Conservation (phyloP, 2,888 invertebrate genomes). For the Rhagonycha lutea region DNA sequence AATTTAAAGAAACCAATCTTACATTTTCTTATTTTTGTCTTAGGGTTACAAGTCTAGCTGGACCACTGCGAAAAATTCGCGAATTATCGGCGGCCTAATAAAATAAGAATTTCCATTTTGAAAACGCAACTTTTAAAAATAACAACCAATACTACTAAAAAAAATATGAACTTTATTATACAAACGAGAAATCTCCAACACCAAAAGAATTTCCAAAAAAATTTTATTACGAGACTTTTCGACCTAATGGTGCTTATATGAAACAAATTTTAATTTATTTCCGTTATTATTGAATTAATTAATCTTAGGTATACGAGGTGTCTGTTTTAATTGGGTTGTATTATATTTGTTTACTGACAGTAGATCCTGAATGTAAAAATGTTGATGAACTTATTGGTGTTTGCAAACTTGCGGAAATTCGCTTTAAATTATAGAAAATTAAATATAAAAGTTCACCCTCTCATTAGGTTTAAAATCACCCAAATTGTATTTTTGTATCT, state of each 20-base stretch:
- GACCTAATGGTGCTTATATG: constrained; percentile 13
- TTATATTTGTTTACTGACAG: not conserved
- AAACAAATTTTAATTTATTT: constrained; percentile 9
- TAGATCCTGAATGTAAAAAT: not conserved
- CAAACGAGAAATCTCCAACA: not conserved
- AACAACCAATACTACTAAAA: not conserved
- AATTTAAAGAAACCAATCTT: not conserved
- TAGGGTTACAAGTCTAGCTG: not conserved
- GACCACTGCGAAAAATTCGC: not conserved
- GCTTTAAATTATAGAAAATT: not conserved
- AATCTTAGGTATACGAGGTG: constrained; percentile 13
- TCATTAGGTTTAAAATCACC: not conserved
- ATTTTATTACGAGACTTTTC: constrained; percentile 4
- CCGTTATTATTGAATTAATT: constrained; percentile 6
- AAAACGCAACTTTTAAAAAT: not conserved
- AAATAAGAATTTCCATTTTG: not conserved
- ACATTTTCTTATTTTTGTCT: not conserved
- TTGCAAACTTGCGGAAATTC: not conserved
- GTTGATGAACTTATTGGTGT: not conserved
- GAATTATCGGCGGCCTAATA: not conserved
- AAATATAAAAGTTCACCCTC: not conserved
- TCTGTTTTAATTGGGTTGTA: not conserved
- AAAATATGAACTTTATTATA: not conserved
- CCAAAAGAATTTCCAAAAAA: not conserved
- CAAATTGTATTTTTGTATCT: not conserved